phyloP scores from a whole-genome alignment of 2,888 invertebrate species.

The Zele albiditarsus region DNA sequence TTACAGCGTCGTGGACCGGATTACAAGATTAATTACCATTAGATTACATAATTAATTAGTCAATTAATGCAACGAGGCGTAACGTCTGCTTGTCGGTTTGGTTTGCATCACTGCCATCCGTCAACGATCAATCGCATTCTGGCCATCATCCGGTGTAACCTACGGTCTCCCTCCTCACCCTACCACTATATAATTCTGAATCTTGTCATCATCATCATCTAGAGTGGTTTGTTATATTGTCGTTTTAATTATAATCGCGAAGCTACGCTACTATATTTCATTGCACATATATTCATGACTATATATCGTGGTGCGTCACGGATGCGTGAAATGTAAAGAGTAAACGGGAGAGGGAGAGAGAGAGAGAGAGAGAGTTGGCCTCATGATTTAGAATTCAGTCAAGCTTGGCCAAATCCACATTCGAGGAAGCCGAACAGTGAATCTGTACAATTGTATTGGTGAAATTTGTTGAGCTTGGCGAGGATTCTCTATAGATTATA shows the following conservation, averaged over 20 bases:
- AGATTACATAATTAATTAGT: constrained; percentile 70
- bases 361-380: constrained; percentile 10
- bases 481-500: neutral
- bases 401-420: constrained; percentile 50
- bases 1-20: constrained; percentile 58
- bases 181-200: constrained; percentile 1
- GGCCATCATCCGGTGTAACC: constrained; percentile 31
- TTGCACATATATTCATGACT: neutral
- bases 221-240: constrained; percentile 27
- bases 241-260: constrained; percentile 17
- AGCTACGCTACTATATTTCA: neutral
- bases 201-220: constrained; percentile 36
- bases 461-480: constrained; percentile 40
- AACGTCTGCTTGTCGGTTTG: constrained; percentile 62
- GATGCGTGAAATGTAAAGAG: constrained; percentile 15
- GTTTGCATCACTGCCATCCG: constrained; percentile 22
- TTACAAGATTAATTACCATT: constrained; percentile 69
- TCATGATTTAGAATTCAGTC: constrained; percentile 52
- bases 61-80: constrained; percentile 69
- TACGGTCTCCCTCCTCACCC: neutral
- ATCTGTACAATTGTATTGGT: constrained; percentile 33
- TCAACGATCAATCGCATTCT: constrained; percentile 35
- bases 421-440: constrained; percentile 5
- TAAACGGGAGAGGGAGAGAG: neutral
- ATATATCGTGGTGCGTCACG: neutral